Conservation (phyloP, 2,797 vertebrate genomes). For the Lepilemur septentrionalis region DNA sequence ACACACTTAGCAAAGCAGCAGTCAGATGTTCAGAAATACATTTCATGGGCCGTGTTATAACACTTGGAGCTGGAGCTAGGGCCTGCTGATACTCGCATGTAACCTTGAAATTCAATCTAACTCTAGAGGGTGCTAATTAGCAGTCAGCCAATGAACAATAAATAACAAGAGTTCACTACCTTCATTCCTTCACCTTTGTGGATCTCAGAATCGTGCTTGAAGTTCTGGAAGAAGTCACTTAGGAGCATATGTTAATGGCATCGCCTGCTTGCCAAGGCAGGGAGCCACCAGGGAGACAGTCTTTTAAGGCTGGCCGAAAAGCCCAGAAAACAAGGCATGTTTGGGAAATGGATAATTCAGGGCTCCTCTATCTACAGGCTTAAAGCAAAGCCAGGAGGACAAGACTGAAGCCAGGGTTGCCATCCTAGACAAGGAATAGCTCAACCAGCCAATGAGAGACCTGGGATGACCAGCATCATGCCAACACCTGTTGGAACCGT, state of each 20-base stretch:
- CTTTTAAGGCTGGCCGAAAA: background rate
- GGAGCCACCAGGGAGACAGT: background rate
- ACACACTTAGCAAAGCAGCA: background rate
- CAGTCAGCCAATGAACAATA: background rate
- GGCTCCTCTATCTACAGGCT: background rate
- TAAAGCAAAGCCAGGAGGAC: background rate
- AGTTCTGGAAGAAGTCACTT: background rate
- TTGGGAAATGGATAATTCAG: background rate
- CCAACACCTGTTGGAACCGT: slow-evolving; percentile 54
- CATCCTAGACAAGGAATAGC: background rate
- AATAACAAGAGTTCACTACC: background rate
- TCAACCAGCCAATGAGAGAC: slow-evolving; percentile 25
- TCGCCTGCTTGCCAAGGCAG: background rate
- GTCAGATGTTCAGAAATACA: background rate
- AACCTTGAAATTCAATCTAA: background rate
- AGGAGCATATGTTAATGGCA: background rate
- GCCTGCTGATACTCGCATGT: background rate
- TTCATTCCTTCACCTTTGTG: background rate
- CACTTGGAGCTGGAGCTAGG: background rate
- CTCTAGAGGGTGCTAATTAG: background rate
- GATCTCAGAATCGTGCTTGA: background rate
- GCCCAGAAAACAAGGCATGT: background rate
- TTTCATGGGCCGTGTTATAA: too few relatives aligned
- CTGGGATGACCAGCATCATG: background rate
- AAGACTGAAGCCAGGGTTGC: background rate